Evolutionary conservation across 1,140 invertebrate species (phyloP), one percentile per base, ranked within the genome.

Genomic region (Cydia fagiglandana): DNA sequence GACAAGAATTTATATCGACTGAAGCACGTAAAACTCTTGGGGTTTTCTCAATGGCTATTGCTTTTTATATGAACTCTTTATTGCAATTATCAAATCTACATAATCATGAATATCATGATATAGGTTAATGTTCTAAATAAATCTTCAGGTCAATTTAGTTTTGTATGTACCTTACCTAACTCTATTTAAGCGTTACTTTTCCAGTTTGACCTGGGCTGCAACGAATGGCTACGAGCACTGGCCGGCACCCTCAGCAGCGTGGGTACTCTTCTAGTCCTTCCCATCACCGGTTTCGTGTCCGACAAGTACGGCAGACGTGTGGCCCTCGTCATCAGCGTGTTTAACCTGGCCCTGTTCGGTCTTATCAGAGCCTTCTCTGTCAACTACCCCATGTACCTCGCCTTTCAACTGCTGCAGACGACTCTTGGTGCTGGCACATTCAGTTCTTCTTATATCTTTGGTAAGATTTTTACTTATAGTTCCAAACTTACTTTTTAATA

Each of bases 401-500:
- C 93, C 2, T 93, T 96, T 34, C 95, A 96, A 87, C 93, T 96
- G 41, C 80, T 96, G 17, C 95, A 96, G 79, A 92, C 94, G 17
- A 94, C 94, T 2, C 91, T 93, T 7, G 90, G 90, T 9, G 91
- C 87, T 64, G 92, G 91, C 53, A 89, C 89, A 4, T 93, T 86
- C 79, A 93, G 89, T 77, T 89, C 90, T 47, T 85, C 86, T 45
- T 92, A 90, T 82, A 87, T 93, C 73, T 86, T 92, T 75, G 89
- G 92, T 93, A 84, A 81, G 80, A 28, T 30, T 38, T 53, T 53
- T 53, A 7, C n/a, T n/a, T n/a, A 45, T 15, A 53, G 15, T 50
- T 15, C 13, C 15, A 50, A 50, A 50, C 4, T 4, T 50, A 4
- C 7, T 50, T 50, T 4, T 50, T 30, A 30, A 24, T 24, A n/a